phyloP scores from a whole-genome alignment of 2,888 invertebrate genomes.

The Philhelius pedissequus region DNA sequence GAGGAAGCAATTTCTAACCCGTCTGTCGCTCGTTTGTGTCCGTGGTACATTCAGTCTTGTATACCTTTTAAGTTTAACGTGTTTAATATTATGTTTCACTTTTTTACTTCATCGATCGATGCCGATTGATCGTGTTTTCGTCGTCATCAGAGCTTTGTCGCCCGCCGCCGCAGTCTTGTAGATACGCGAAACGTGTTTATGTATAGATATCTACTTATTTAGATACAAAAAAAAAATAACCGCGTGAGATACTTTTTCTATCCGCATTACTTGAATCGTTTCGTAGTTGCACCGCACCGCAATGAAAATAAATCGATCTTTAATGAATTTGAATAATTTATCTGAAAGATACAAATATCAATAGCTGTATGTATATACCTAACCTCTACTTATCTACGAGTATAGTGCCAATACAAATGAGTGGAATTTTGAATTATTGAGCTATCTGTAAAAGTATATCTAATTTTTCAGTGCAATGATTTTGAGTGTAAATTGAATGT shows the following conservation, averaged over 20 bases:
- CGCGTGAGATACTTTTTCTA: conserved; percentile 54
- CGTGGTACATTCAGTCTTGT: conserved; percentile 13
- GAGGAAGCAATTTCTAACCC: conserved; percentile 73
- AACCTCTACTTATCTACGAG: no score
- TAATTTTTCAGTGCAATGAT: not conserved
- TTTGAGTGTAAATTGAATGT: conserved; percentile 31
- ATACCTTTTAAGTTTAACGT: conserved; percentile 36
- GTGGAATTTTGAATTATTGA: conserved; percentile 5
- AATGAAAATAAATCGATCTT: not conserved
- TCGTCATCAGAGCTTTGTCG: conserved; percentile 28
- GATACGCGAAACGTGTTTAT: conserved; percentile 36
- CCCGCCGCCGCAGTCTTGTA: conserved; percentile 9
- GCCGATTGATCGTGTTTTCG: conserved; percentile 34
- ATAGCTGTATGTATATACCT: no score
- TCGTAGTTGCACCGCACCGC: conserved; percentile 20
- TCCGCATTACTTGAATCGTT: not conserved
- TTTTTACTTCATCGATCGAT: conserved; percentile 15
- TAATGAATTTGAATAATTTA: conserved; percentile 38
- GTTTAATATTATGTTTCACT: conserved; percentile 6
- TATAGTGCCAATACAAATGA: not conserved
- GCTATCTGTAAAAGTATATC: not conserved
- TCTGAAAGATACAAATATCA: conserved; percentile 11
- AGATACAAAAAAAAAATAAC: conserved; percentile 10
- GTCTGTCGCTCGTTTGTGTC: conserved; percentile 50
- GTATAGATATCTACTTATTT: no score